Evolutionary conservation across 2,888 invertebrate species (phyloP), one percentile per base, ranked within the genome.

Genomic region (Caenorhabditis virilis): DNA sequence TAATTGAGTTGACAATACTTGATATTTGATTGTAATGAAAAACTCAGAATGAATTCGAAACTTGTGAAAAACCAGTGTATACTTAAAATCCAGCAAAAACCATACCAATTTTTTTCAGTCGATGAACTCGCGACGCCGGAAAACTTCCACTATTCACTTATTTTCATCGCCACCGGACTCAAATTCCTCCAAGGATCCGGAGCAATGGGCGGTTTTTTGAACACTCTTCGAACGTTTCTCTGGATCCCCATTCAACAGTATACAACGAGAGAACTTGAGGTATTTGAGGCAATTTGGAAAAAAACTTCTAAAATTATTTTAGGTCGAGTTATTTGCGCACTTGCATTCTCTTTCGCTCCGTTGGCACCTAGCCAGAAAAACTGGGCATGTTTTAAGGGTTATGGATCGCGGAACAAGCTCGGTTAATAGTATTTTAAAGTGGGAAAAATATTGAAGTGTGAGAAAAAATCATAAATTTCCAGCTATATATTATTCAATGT

Each of bases 401-500:
- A 95, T 98, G 91, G 97, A 98, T 85, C 88, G 97, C 65, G 97
- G 97, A 72, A 95, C 95, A 0, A 93, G 92, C 78, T 94, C 94
- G 53, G 93, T 97, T 76, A 94, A 95, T 85, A 93, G 91, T 84
- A 87, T 98, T 11, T 88, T 97, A 1, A 93, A 91, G 72, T 78
- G 20, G 41, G 69, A 16, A 4, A 18, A 15, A 0, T 2, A 22
- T n/a, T 35, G 20, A 33, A 46, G 13, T 30, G 6, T 13, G 30
- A 30, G 13, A 30, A 30, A 43, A 22, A 18, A 41, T 6, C 41
- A 22, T 41, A 20, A 15, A 13, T 49, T 67, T 65, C 9, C 53
- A 74, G 72, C 43, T 76, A 74, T 45, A 54, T 89, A 4, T 87
- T 97, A 41, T 86, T 90, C 67, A 95, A 92, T 42, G 95, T 98